These are phyloP conservation scores for Oegoconia quadripuncta DNA, from an alignment of 2,888 invertebrate species.

Conservation along the genomic window DNA sequence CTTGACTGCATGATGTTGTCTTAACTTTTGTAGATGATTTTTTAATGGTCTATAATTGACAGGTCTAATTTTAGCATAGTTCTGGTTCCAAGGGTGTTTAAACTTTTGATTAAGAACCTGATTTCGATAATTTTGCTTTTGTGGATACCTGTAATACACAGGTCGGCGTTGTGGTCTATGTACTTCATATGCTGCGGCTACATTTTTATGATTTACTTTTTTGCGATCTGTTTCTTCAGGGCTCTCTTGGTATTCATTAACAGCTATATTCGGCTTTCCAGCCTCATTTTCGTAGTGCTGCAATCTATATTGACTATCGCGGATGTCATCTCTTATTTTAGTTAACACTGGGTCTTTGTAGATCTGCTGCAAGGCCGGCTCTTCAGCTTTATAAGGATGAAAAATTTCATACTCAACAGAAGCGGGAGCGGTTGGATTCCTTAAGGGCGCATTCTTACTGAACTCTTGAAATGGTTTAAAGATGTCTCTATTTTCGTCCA, in stretches of 20 bases:
- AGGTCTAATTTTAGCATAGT: constrained; percentile 63
- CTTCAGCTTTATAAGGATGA: constrained; percentile 66
- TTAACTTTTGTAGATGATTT: constrained; percentile 54
- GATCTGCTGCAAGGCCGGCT: constrained; percentile 51
- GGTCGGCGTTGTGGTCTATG: constrained; percentile 60
- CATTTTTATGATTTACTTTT: constrained; percentile 54
- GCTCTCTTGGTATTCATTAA: constrained; percentile 59
- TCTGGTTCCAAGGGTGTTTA: constrained; percentile 65
- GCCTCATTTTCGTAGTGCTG: constrained; percentile 57
- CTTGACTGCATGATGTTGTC: constrained; percentile 62
- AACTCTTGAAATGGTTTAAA: constrained; percentile 51
- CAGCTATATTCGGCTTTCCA: constrained; percentile 48
- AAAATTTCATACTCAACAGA: constrained; percentile 58
- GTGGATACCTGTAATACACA: constrained; percentile 50
- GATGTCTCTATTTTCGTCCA: constrained; percentile 35
- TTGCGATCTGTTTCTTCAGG: constrained; percentile 55
- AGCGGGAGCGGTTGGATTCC: constrained; percentile 37
- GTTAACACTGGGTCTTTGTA: constrained; percentile 58
- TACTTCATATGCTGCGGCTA: constrained; percentile 54
- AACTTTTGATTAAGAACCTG: constrained; percentile 56
- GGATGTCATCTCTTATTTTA: constrained; percentile 55
- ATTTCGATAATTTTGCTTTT: constrained; percentile 39
- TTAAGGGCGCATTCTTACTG: constrained; percentile 32
- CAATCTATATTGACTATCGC: constrained; percentile 46
- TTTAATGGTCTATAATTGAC: constrained; percentile 63